These are phyloP conservation scores for Idaea aversata DNA, from an alignment of 2,888 invertebrate species.

Conservation along the genomic window DNA sequence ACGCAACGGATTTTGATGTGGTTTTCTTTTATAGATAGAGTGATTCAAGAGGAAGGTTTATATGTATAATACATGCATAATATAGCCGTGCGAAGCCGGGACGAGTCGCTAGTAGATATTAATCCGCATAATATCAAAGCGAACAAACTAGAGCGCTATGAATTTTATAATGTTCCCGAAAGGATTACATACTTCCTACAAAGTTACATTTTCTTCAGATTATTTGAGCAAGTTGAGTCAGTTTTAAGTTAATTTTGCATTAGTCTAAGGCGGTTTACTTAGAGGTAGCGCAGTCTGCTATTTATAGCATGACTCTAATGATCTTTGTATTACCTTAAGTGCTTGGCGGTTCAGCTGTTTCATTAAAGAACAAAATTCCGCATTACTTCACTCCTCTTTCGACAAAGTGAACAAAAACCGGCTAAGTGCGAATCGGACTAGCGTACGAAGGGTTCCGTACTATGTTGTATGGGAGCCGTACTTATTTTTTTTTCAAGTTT, in stretches of 20 bases:
- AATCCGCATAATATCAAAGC: not conserved
- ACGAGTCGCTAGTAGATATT: no score
- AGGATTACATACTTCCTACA: not conserved
- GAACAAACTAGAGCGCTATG: not conserved
- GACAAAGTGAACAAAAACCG: not conserved
- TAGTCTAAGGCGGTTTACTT: slow-evolving; percentile 54
- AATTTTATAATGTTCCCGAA: not conserved
- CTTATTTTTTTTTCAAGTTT: no score
- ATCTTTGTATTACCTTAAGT: slow-evolving; percentile 1
- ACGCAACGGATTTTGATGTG: no score
- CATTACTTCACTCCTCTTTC: not conserved
- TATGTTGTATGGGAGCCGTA: no score
- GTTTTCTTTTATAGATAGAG: no score
- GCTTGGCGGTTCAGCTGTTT: slow-evolving; percentile 1
- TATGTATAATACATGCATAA: no score
- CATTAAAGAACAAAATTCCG: not conserved
- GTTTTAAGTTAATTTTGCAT: slow-evolving; percentile 63
- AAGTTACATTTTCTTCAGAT: not conserved
- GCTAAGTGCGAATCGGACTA: not conserved
- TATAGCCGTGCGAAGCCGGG: no score
- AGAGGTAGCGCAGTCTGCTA: slow-evolving; percentile 52
- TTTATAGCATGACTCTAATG: slow-evolving; percentile 41
- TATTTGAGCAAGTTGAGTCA: slow-evolving; percentile 36
- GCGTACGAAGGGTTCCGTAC: no score
- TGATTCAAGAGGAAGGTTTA: no score